Percentiles rank a stretch among this genome's conserved stretches.
Conservation (phyloP, 2,113 vertebrate genomes). For the Antechinus flavipes region DNA sequence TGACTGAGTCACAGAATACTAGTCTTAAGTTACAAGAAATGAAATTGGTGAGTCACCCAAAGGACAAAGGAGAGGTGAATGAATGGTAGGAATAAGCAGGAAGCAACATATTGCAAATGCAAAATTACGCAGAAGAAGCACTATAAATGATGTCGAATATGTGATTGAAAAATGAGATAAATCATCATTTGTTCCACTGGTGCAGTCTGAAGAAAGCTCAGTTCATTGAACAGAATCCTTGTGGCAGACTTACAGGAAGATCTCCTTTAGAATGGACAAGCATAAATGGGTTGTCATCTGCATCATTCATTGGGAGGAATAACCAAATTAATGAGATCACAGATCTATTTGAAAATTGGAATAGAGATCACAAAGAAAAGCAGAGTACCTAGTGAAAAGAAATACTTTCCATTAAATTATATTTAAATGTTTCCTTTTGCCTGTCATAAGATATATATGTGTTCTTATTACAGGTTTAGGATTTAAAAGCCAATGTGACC, state of each 20-base stretch:
- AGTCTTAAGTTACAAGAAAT: background rate
- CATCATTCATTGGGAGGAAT: background rate
- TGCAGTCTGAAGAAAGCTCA: background rate
- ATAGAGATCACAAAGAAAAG: slow-evolving; percentile 11
- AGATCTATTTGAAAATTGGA: background rate
- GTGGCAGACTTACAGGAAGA: background rate
- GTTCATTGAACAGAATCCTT: background rate
- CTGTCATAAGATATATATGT: background rate
- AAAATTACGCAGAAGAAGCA: background rate
- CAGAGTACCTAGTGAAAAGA: slow-evolving; percentile 20
- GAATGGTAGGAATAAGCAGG: background rate
- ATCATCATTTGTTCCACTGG: background rate
- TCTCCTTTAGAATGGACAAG: background rate
- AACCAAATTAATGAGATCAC: background rate
- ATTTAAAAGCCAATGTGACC: background rate
- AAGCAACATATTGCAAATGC: background rate
- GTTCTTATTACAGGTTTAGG: background rate
- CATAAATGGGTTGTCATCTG: background rate
- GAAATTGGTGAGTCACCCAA: background rate
- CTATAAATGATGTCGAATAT: background rate
- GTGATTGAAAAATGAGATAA: background rate
- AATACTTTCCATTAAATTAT: background rate
- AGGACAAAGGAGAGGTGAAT: background rate
- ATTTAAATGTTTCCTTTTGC: background rate
- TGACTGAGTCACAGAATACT: background rate